Base-by-base conservation (phyloP, 2,888 invertebrate genomes). In the Apomyelois bistriatella region DNA sequence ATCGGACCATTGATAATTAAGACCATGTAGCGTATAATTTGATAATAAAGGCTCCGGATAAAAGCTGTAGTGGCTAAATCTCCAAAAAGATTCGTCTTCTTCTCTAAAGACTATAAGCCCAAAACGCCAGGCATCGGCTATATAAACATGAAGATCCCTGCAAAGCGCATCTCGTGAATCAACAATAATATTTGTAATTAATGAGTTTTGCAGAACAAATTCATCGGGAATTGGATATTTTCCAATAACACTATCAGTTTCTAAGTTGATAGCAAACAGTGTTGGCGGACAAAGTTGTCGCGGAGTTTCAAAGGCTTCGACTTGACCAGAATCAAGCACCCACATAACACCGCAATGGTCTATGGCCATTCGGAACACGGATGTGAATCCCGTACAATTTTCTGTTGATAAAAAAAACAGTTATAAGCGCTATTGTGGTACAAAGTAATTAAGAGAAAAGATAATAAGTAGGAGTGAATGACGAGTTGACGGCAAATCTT, bases 1-100 rank as follows among this genome's bases (percentile, higher is more conserved):
- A 64, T 96, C 96, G 1, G 94, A 91, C 96, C 96, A 96, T 66
- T 95, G 94, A 69, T 94, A 96, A 62, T 94, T 94, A 7, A 96
- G 68, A 10, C 94, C 95, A 59, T 95, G 94, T 5, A 96, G 76
- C 54, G 94, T 94, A 70, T 95, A 96, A 66, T 94, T 93, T 1
- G 95, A 92, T 1, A 94, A 91, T 8, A 95, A 72, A 0, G 95
- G 95, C 71, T 95, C 95, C 0, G 95, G 95, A 66, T 91, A 93
- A 83, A 93, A 96, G 38, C 87, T 92, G 73, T 77, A 95, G 92
- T 88, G 96, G 91, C 65, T 93, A 91, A 61, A 96, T 77, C 72
- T 79, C 93, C 94, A 95, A 54, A 94, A 93, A 1, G 87, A 78
- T 54, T 91, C 85, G 52, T 92, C 91, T 54, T 89, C 79, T 43